Conservation (phyloP, 1,140 invertebrate species). For the Temnothorax longispinosus region DNA sequence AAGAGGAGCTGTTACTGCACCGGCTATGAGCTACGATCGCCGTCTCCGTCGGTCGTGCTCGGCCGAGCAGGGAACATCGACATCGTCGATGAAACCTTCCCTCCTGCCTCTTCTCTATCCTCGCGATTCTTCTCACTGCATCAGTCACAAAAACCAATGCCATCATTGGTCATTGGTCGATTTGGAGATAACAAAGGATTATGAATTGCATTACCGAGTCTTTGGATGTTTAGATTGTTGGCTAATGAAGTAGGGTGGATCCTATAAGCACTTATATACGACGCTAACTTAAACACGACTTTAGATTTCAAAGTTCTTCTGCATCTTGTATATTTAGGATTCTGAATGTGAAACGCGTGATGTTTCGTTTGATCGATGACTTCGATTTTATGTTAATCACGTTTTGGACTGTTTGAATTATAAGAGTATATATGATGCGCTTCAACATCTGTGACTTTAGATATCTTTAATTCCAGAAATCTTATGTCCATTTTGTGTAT, state of each 20-base stretch:
- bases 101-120: background rate
- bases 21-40: slow-evolving; percentile 30
- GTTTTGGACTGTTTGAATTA: background rate
- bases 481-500: background rate
- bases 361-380: background rate
- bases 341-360: background rate
- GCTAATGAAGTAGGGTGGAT: background rate
- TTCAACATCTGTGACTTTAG: background rate
- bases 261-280: background rate
- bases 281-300: background rate
- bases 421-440: background rate
- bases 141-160: background rate
- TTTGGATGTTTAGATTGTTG: background rate
- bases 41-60: slow-evolving; percentile 29
- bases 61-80: slow-evolving; percentile 43
- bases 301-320: background rate
- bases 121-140: background rate
- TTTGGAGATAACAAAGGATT: background rate
- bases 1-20: slow-evolving; percentile 17
- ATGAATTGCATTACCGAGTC: too few relatives aligned
- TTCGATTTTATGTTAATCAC: background rate
- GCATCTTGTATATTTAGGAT: background rate
- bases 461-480: background rate
- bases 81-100: slow-evolving; percentile 20
- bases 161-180: background rate